phyloP scores from a whole-genome alignment of 1,140 invertebrate species.

The Formica exsecta region DNA sequence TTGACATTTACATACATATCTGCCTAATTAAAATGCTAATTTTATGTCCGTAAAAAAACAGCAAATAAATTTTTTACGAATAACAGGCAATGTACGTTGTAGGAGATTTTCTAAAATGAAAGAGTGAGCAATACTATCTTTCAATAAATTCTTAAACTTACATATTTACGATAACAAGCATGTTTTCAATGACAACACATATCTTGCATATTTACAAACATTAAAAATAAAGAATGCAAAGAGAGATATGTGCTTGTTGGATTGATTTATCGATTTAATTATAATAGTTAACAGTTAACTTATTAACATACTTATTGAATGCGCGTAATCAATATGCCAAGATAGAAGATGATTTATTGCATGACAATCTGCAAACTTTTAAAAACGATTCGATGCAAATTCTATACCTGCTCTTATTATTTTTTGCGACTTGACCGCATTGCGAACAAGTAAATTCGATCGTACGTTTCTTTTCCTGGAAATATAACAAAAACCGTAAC shows the following conservation, averaged over 20 bases:
- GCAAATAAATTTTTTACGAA: not conserved
- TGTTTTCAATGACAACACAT: not conserved
- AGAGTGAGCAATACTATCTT: not conserved
- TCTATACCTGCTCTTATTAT: not conserved
- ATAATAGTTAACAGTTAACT: not conserved
- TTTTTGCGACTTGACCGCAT: slow-evolving; percentile 44
- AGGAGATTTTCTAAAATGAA: not conserved
- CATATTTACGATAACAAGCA: not conserved
- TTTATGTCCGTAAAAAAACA: not conserved
- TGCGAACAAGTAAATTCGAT: slow-evolving; percentile 48
- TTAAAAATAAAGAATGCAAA: not conserved
- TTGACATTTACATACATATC: not conserved
- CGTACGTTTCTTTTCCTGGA: slow-evolving; percentile 21
- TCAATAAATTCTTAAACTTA: not conserved
- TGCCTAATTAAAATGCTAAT: not conserved
- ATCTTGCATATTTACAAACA: not conserved
- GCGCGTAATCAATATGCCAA: not conserved
- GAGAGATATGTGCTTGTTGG: not conserved
- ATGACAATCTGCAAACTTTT: not conserved
- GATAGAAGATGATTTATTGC: not conserved
- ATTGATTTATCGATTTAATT: not conserved
- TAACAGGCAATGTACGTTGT: not conserved
- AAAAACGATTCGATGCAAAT: slow-evolving; percentile 18
- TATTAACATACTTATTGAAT: not conserved
- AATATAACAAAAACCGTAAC: slow-evolving; percentile 4